These are phyloP conservation scores for Ochotona princeps DNA, from an alignment of 2,113 vertebrate genomes.

Conservation along the genomic window DNA sequence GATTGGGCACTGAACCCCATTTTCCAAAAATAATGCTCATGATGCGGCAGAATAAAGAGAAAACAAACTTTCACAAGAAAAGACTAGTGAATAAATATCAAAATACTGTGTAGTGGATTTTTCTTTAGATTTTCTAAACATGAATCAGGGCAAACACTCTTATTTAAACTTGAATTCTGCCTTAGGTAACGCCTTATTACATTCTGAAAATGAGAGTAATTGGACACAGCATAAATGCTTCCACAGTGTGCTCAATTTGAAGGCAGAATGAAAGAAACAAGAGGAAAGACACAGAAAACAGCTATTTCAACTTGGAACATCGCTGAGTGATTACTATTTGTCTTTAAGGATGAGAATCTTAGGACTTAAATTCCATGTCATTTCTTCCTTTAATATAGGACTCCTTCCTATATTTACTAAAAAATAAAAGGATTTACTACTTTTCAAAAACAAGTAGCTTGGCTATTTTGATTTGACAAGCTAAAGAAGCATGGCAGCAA, in stretches of 20 bases:
- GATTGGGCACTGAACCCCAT: neutral
- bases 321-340: neutral
- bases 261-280: neutral
- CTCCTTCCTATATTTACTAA: too few species aligned
- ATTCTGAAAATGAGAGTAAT: neutral
- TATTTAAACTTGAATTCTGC: neutral
- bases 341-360: neutral
- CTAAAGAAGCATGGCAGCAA: neutral
- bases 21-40: neutral
- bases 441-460: neutral
- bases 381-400: neutral
- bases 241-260: neutral
- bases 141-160: neutral
- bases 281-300: neutral
- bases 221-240: neutral
- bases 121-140: constrained; percentile 20
- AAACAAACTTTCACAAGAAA: neutral
- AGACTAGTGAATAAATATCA: neutral
- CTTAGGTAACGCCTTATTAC: neutral
- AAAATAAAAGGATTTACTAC: neutral
- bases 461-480: neutral
- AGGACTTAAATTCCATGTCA: neutral
- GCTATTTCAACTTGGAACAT: neutral
- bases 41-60: neutral
- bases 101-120: neutral